phyloP scores from a whole-genome alignment of 2,797 vertebrate genomes.

The Macrochelys suwanniensis region DNA sequence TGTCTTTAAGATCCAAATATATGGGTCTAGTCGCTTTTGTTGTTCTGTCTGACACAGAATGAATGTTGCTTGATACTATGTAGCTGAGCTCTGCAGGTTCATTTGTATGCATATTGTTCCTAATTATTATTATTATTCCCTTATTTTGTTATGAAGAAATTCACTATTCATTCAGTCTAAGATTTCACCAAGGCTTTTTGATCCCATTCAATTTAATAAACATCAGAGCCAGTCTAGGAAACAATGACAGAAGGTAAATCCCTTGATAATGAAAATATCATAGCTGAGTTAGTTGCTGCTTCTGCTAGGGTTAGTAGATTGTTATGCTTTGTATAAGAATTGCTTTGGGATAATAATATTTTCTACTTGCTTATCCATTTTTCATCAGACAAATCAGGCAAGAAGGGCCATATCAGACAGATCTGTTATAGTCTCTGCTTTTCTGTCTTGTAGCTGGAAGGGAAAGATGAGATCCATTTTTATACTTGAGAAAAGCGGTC shows the following conservation, averaged over 20 bases:
- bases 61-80: neutral
- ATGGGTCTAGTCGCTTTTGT: neutral
- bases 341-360: conserved; percentile 64
- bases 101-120: conserved; percentile 32
- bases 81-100: neutral
- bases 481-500: conserved; percentile 49
- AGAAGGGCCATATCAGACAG: conserved; percentile 28
- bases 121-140: conserved; percentile 16
- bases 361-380: conserved; percentile 69
- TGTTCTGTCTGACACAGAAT: conserved; percentile 26
- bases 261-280: conserved; percentile 51
- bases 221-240: conserved; percentile 28
- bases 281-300: neutral
- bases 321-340: neutral
- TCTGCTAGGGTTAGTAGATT: conserved; percentile 18
- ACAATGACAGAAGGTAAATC: conserved; percentile 39
- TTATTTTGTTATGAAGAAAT: neutral
- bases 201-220: conserved; percentile 38
- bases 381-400: conserved; percentile 58
- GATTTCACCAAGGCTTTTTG: conserved; percentile 40
- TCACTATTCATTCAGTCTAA: neutral
- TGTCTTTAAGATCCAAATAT: neutral
- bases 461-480: conserved; percentile 45
- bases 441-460: conserved; percentile 54
- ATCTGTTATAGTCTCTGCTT: conserved; percentile 26